Base-by-base conservation (phyloP, 1,140 invertebrate genomes). In the Aricia agestis region DNA sequence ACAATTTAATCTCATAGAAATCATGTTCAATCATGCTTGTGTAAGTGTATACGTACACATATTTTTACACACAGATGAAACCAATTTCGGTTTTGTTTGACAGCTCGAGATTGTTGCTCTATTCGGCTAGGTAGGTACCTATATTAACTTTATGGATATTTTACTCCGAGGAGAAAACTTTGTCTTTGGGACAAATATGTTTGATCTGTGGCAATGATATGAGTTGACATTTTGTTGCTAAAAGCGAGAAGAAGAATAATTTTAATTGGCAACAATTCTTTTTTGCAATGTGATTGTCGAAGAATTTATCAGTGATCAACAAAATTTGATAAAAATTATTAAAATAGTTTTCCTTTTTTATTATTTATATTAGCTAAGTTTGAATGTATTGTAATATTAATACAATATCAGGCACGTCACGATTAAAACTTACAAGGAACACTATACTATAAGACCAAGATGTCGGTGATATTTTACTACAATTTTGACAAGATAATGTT, bases 201-300 rank as follows among this genome's bases (percentile, higher is more conserved):
- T 45, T n/a, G 1, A 36, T 15, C n/a, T 36, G 13, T 57, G 42
- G 42, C n/a, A 25, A 31, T 31, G 10, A 45, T 42, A 41, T 67
- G 17, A 42, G 6, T 42, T 67, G 66, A 42, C 36, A 67, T 45
- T 42, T 18, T 52, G 45, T 67, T 67, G 32, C 36, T 15, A 52
- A 15, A 52, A 52, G 11, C 45, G 13, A 52, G 45, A 52, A 52
- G 45, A 15, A 52, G 45, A 13, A 57, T n/a, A 59, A 69, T 69
- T 59, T 58, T 57, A 32, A 36, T 69, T 70, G 68, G 68, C 68
- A 70, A 70, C 68, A 70, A 36, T 74, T 72, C 76, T 84, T 83
- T 87, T 89, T 91, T 91, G 85, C 85, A 91, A 91, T 91, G 89
- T 89, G 86, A 87, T 87, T 86, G 86, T 86, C 81, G 83, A 84